Evolutionary conservation across 1,140 invertebrate genomes (phyloP), one percentile per base, ranked within the genome.

Genomic region (Phenacoccus solenopsis): DNA sequence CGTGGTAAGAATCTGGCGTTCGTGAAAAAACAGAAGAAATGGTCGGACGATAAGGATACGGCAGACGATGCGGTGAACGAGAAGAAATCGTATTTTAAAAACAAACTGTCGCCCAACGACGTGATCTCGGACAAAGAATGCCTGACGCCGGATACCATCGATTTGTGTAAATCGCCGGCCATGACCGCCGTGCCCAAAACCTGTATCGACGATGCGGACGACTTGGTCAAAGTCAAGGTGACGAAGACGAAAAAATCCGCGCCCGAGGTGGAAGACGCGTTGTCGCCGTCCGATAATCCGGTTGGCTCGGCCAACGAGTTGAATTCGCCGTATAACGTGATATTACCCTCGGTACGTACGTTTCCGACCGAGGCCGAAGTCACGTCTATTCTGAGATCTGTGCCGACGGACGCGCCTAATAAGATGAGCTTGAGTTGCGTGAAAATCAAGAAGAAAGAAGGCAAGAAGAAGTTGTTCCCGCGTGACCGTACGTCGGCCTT

Each of bases 1-100:
- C 82, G 91, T 72, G 91, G 91, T 9, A 82, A 89, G 59, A 93
- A 93, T 79, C 88, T 89, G 16, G 89, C 89, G n/a, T 90, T 94
- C 30, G 91, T 94, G 67, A 87, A 88, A 70, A 89, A 89, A 73
- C 87, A 89, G 68, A 85, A 85, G 74, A 88, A 88, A 74, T 72
- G 72, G 72, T 38, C 67, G 13, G 69, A 72, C 20, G 72, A 73
- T 20, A 49, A 49, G 20, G 38, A 49, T n/a, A 16, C 38, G 38
- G 16, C 38, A 3, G 38, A 49, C 38, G 38, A 49, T 16, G 13
- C 5, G 38, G 13, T 32, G 13, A 10, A 16, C 38, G 38, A 49
- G 16, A 49, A 49, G 38, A 49, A 49, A n/a, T 5, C 38, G 38
- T 49, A 49, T n/a, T 49, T 49, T 16, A 49, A 49, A 16, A 49